phyloP scores from a whole-genome alignment of 2,888 invertebrate genomes.

The Malachius bipustulatus region DNA sequence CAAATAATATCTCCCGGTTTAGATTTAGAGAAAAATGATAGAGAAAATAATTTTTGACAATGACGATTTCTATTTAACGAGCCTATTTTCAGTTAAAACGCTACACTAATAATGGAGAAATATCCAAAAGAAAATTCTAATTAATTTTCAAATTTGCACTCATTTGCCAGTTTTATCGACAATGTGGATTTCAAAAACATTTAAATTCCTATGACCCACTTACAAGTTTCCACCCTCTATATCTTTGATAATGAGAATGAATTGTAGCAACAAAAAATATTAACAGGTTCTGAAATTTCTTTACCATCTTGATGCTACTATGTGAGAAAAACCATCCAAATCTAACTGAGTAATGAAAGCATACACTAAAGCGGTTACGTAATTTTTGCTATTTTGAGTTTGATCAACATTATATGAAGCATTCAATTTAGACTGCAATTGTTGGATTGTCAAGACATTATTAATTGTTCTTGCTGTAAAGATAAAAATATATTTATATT shows the following conservation, averaged over 20 bases:
- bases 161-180: no score
- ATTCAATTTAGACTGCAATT: slow-evolving; percentile 39
- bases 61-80: no score
- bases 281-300: slow-evolving; percentile 6
- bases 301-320: slow-evolving; percentile 39
- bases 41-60: no score
- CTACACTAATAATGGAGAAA: no score
- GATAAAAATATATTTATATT: background rate
- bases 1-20: no score
- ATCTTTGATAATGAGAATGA: no score
- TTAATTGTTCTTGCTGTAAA: slow-evolving; percentile 41
- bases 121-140: no score
- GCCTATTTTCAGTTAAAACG: no score
- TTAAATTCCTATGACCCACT: background rate
- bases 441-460: slow-evolving; percentile 47
- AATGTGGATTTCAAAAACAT: background rate
- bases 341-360: slow-evolving; percentile 59
- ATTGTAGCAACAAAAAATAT: slow-evolving; percentile 5
- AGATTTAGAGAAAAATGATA: no score
- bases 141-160: no score
- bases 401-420: slow-evolving; percentile 32
- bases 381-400: slow-evolving; percentile 36
- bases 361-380: slow-evolving; percentile 59
- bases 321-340: slow-evolving; percentile 44
- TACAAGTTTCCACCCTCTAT: no score